phyloP scores from a whole-genome alignment of 2,113 vertebrate species.

The Tachycineta bicolor region DNA sequence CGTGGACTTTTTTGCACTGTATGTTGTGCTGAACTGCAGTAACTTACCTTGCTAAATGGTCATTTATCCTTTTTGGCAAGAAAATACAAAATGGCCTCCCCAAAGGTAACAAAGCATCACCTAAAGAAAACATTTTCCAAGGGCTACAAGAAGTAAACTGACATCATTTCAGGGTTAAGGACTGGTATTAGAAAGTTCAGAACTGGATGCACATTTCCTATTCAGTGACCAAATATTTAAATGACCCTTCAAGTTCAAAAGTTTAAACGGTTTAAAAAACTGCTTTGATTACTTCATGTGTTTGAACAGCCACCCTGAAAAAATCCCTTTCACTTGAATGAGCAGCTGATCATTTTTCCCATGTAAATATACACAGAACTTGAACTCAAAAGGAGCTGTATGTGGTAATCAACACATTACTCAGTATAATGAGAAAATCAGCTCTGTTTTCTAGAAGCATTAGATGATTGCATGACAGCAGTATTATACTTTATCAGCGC shows the following conservation, averaged over 20 bases:
- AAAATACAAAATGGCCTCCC: background rate
- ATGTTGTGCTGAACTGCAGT: background rate
- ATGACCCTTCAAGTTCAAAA: background rate
- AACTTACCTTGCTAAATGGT: background rate
- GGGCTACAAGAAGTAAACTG: background rate
- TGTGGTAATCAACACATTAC: conserved; percentile 38
- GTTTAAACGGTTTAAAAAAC: background rate
- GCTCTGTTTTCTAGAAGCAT: conserved; percentile 33
- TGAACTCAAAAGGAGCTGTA: conserved; percentile 21
- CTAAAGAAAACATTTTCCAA: background rate
- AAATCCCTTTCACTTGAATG: conserved; percentile 19
- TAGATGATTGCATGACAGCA: conserved; percentile 6
- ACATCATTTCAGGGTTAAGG: background rate
- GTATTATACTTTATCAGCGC: conserved; percentile 8
- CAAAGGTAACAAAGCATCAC: background rate
- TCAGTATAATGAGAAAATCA: conserved; percentile 51
- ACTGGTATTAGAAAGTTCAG: background rate
- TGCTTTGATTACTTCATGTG: background rate
- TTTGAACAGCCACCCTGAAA: background rate
- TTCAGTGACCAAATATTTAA: background rate
- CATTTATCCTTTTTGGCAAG: background rate
- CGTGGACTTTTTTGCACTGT: background rate
- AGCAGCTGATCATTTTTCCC: conserved; percentile 20
- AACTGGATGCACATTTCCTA: background rate
- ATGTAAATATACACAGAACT: conserved; percentile 20